Evolutionary conservation across 1,140 invertebrate species (phyloP).

Genomic region (Schlechtendalia chinensis): DNA sequence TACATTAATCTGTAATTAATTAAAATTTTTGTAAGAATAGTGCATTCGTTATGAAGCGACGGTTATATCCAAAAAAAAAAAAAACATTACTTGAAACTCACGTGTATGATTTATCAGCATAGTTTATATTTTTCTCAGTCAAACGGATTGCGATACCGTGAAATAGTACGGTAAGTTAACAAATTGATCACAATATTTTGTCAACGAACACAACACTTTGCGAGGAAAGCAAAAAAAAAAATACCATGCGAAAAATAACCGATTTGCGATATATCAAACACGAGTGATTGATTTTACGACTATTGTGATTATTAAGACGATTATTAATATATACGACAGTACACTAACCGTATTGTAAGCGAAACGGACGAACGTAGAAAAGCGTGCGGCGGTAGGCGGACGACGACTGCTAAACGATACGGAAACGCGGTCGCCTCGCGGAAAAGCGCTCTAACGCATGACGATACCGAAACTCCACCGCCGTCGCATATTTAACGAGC

Average conservation of each 20-base stretch:
- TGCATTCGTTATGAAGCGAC: too few relatives aligned
- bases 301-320: too few relatives aligned
- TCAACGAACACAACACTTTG: too few relatives aligned
- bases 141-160: neutral
- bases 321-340: too few relatives aligned
- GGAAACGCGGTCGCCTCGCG: constrained; percentile 19
- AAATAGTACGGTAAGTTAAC: neutral
- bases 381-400: constrained; percentile 3
- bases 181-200: too few relatives aligned
- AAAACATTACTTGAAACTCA: neutral
- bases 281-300: too few relatives aligned
- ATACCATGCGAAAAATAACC: too few relatives aligned
- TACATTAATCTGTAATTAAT: too few relatives aligned
- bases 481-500: neutral
- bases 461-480: constrained; percentile 9
- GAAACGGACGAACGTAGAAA: constrained; percentile 17
- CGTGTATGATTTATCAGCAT: neutral
- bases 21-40: too few relatives aligned
- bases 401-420: constrained; percentile 44
- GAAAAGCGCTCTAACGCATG: constrained; percentile 16
- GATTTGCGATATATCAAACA: too few relatives aligned
- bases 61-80: too few relatives aligned
- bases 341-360: neutral
- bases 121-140: neutral
- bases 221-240: too few relatives aligned